Evolutionary conservation across 2,113 vertebrate species (phyloP), one percentile per base, ranked within the genome.

Genomic region (Peromyscus polionotus): DNA sequence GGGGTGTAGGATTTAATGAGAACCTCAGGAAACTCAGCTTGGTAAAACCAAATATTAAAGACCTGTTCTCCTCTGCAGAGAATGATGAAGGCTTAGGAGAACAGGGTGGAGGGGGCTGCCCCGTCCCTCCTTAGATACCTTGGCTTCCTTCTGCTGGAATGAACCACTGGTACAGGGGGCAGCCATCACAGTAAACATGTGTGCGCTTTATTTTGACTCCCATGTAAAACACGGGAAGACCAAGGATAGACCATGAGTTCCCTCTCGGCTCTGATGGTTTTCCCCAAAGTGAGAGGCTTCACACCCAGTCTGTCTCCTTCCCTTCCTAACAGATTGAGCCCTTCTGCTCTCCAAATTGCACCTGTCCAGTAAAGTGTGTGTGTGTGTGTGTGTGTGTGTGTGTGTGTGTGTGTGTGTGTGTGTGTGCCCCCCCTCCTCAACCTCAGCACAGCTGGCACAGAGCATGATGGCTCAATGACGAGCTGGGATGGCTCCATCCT

Each of bases 381-480:
- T 57, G 0, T 45, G 45, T 57, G 0, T 22, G 4, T 45, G 45
- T 57, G 0, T 45, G 45, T 57, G 0, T 22, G 87, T 68, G 0
- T 39, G 4, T 45, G 45, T 57, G 0, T 45, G 45, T 57, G 0
- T 22, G 87, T 68, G 0, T 39, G 4, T 45, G 45, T 57, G 0
- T 45, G 45, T 57, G 0, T 22, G 0, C 24, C 87, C 36, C 45
- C 9, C 1, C 14, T 20, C 7, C 90, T 68, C 65, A 1, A 63
- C 90, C 92, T 54, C 70, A n/a, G 28, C 54, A 73, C 89, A 96
- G 67, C 39, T 95, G 61, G 26, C n/a, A 3, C 0, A 24, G 12
- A 33, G 9, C 16, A 0, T 33, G 0, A 1, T 28, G 70, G n/a
- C 67, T 76, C 42, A 42, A 12, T 10, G 0, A 0, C 39, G 6